These are phyloP conservation scores for Xenopus laevis DNA, from an alignment of 2,113 vertebrate genomes.

Conservation along the genomic window DNA sequence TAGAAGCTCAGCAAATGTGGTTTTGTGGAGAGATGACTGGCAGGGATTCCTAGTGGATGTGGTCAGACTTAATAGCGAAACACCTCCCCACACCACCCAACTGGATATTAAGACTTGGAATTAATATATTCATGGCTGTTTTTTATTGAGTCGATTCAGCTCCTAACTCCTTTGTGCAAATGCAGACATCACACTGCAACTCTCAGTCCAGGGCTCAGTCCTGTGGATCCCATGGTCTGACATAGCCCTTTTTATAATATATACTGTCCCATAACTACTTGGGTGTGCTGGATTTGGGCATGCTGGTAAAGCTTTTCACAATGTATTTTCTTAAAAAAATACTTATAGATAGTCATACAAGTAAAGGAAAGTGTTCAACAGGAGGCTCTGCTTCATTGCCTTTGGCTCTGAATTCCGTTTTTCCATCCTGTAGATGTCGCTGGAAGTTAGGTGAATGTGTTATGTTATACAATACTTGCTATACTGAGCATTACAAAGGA, in stretches of 20 bases:
- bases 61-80: constrained; percentile 14
- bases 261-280: no score
- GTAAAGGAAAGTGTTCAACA: constrained; percentile 19
- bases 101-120: background rate
- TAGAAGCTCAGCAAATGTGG: constrained; percentile 24
- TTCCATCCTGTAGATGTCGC: constrained; percentile 23
- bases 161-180: no score
- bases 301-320: no score
- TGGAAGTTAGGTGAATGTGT: no score
- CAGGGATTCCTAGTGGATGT: constrained; percentile 36
- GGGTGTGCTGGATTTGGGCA: no score
- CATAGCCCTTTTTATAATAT: no score
- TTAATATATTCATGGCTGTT: constrained; percentile 11
- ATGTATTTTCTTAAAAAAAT: background rate
- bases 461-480: constrained; percentile 31
- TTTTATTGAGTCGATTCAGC: background rate
- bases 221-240: no score
- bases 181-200: no score
- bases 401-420: background rate
- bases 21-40: constrained; percentile 27
- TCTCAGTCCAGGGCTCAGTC: no score
- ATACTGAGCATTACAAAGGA: constrained; percentile 10
- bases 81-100: constrained; percentile 6
- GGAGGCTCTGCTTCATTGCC: constrained; percentile 1
- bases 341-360: constrained; percentile 3